Conservation (phyloP, 2,113 vertebrate species). For the Odontesthes bonariensis region DNA sequence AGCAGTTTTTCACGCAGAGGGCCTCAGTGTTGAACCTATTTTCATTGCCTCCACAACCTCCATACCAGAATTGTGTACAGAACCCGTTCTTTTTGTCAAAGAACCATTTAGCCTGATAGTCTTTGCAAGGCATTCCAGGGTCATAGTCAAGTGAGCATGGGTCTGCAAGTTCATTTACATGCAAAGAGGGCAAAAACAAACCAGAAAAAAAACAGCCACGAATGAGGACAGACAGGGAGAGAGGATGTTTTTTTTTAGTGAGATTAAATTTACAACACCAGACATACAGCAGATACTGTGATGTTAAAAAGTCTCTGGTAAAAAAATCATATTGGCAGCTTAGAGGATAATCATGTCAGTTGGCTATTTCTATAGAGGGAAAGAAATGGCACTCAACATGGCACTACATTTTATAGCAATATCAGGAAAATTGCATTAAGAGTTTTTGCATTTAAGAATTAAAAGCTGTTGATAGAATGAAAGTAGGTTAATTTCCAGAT, state of each 20-base stretch:
- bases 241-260: conserved; percentile 42
- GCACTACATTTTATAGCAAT: conserved; percentile 5
- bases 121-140: conserved; percentile 86
- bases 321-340: conserved; percentile 1
- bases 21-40: conserved; percentile 89
- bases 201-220: conserved; percentile 36
- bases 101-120: conserved; percentile 90
- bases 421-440: neutral
- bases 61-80: conserved; percentile 90
- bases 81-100: conserved; percentile 87
- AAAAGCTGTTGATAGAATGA: conserved; percentile 29
- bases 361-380: conserved; percentile 23
- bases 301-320: conserved; percentile 32
- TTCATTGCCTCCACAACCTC: conserved; percentile 88
- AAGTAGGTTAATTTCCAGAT: conserved; percentile 9
- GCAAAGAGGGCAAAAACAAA: conserved; percentile 45
- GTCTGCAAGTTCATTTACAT: conserved; percentile 82
- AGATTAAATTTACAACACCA: conserved; percentile 26
- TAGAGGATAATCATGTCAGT: conserved; percentile 12
- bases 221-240: conserved; percentile 54
- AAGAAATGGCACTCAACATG: conserved; percentile 33
- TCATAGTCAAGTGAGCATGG: conserved; percentile 89
- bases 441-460: conserved; percentile 8
- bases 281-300: conserved; percentile 17
- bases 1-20: conserved; percentile 84